Conservation (phyloP, 1,140 invertebrate genomes). For the Helicoverpa zea region DNA sequence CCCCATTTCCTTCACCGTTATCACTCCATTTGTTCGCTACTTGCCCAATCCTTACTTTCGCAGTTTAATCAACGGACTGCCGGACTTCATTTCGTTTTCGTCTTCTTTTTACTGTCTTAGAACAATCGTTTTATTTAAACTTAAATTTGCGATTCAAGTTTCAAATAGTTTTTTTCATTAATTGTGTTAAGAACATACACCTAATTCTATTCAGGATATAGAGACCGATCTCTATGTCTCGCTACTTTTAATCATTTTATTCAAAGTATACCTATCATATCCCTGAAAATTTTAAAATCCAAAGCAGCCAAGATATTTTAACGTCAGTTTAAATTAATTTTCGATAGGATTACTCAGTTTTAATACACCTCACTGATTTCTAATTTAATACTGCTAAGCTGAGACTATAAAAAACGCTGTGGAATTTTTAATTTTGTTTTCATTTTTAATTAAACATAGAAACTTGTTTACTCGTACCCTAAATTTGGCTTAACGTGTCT, state of each 20-base stretch:
- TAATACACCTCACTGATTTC: conserved; percentile 1
- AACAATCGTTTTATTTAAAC: conserved; percentile 15
- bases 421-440: conserved; percentile 26
- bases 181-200: too few relatives aligned
- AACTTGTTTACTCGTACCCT: conserved; percentile 15
- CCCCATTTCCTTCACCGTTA: not conserved
- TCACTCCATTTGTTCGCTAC: conserved; percentile 24
- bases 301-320: not conserved
- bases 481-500: conserved; percentile 33
- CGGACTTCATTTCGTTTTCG: conserved; percentile 28
- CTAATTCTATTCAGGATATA: too few relatives aligned
- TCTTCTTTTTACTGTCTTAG: conserved; percentile 25
- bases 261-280: too few relatives aligned
- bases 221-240: too few relatives aligned
- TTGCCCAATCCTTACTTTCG: not conserved
- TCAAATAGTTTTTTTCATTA: too few relatives aligned
- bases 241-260: too few relatives aligned
- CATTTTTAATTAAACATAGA: conserved; percentile 33
- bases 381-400: conserved; percentile 7
- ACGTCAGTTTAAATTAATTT: not conserved
- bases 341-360: conserved; percentile 1
- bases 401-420: conserved; percentile 13
- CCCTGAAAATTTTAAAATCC: too few relatives aligned
- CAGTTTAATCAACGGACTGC: conserved; percentile 31
- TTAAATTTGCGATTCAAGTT: not conserved